phyloP scores from a whole-genome alignment of 2,888 invertebrate genomes.

The Malachius bipustulatus region DNA sequence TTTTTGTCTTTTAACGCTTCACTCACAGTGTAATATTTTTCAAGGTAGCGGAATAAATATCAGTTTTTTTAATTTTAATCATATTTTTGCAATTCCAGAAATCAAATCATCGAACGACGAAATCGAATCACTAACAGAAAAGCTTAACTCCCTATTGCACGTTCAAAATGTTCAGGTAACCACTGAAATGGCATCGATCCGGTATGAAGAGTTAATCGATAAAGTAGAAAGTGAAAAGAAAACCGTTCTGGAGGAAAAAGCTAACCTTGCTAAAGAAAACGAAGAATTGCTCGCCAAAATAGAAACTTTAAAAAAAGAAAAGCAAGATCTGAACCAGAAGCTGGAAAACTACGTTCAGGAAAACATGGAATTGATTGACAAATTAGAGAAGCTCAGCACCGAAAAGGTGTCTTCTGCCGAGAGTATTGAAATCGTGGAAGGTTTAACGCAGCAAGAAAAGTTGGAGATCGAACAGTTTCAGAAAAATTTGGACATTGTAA shows the following conservation, averaged over 20 bases:
- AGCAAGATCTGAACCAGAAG: slow-evolving; percentile 47
- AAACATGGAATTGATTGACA: slow-evolving; percentile 61
- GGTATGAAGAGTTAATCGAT: slow-evolving; percentile 65
- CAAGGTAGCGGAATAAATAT: no score
- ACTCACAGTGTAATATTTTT: no score
- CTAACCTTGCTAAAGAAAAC: slow-evolving; percentile 42
- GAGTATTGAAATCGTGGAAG: slow-evolving; percentile 64
- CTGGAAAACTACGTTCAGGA: slow-evolving; percentile 56
- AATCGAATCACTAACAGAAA: slow-evolving; percentile 48
- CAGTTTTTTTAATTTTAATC: no score
- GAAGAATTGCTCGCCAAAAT: slow-evolving; percentile 44
- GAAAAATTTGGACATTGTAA: slow-evolving; percentile 37
- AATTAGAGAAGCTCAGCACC: slow-evolving; percentile 58
- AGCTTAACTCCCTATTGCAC: slow-evolving; percentile 47
- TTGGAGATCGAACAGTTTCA: slow-evolving; percentile 57
- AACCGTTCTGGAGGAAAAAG: slow-evolving; percentile 40
- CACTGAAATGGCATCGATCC: slow-evolving; percentile 65
- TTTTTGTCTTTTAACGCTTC: no score
- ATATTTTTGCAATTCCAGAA: slow-evolving; percentile 39
- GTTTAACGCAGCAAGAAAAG: slow-evolving; percentile 57
- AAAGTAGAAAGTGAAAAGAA: slow-evolving; percentile 41
- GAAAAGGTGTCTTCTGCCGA: slow-evolving; percentile 64
- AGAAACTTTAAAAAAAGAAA: slow-evolving; percentile 47
- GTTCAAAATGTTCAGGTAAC: slow-evolving; percentile 59
- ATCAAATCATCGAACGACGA: slow-evolving; percentile 48